A percentile compares a stretch with the other conserved stretches of the same genome.
These are phyloP conservation scores for Apodemia mormo DNA, from an alignment of 2,888 invertebrate genomes.

Conservation along the genomic window DNA sequence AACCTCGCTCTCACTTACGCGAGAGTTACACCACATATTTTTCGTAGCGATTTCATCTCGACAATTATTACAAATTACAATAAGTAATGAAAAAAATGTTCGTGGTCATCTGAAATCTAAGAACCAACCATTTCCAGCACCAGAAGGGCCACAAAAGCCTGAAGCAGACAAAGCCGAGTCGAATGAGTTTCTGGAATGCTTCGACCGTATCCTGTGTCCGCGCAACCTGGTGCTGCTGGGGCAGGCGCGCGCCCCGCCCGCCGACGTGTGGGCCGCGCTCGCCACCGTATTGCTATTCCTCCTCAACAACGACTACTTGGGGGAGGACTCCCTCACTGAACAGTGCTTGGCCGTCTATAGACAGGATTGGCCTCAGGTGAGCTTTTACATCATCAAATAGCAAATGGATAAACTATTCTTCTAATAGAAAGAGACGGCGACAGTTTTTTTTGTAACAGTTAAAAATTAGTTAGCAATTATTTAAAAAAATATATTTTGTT, in stretches of 20 bases:
- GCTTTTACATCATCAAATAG: too few species aligned
- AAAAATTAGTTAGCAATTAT: too few species aligned
- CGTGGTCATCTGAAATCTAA: too few species aligned
- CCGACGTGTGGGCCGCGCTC: slow-evolving; percentile 65
- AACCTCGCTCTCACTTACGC: too few species aligned
- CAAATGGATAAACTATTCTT: too few species aligned
- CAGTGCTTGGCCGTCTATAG: slow-evolving; percentile 86
- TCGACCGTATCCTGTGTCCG: slow-evolving; percentile 65
- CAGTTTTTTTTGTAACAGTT: too few species aligned
- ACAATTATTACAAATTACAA: too few species aligned
- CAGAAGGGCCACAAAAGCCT: slow-evolving; percentile 9
- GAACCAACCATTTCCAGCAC: slow-evolving; percentile 19
- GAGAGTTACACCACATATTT: too few species aligned
- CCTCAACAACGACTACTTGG: slow-evolving; percentile 79
- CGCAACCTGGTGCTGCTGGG: slow-evolving; percentile 64
- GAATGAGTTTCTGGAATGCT: slow-evolving; percentile 48
- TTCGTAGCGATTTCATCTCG: too few species aligned
- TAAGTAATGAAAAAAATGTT: too few species aligned
- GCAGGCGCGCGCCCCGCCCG: slow-evolving; percentile 39
- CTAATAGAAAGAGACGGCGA: too few species aligned
- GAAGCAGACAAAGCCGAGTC: slow-evolving; percentile 18
- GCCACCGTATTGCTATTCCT: slow-evolving; percentile 69
- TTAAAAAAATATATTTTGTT: too few species aligned
- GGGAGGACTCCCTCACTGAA: slow-evolving; percentile 83
- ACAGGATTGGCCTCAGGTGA: slow-evolving; percentile 84